These are phyloP conservation scores for Bilobella aurantiaca DNA, from an alignment of 1,140 invertebrate species.

Conservation along the genomic window DNA sequence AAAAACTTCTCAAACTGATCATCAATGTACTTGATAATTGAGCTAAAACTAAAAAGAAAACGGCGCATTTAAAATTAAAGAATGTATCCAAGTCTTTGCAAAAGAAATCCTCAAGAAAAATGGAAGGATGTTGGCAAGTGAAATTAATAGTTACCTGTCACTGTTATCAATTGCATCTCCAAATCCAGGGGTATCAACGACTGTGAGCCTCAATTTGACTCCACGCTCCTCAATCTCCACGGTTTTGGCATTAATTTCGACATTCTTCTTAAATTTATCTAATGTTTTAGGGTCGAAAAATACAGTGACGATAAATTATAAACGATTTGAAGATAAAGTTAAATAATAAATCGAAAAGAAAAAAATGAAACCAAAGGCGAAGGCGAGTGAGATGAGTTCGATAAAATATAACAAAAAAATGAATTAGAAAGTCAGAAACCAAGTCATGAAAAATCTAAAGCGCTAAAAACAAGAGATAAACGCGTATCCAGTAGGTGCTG, in stretches of 20 bases:
- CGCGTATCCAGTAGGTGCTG: too few species aligned
- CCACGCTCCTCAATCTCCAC: slow-evolving; percentile 89
- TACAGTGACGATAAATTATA: background rate
- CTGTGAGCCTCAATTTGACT: slow-evolving; percentile 75
- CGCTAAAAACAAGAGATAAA: too few species aligned
- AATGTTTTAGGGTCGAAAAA: slow-evolving; percentile 5
- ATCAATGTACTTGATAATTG: slow-evolving; percentile 86
- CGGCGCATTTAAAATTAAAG: too few species aligned
- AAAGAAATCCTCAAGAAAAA: too few species aligned
- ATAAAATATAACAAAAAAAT: too few species aligned
- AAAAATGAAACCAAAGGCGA: too few species aligned
- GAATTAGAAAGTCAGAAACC: too few species aligned
- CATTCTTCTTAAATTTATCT: slow-evolving; percentile 82
- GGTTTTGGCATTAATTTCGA: slow-evolving; percentile 79
- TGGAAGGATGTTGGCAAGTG: too few species aligned
- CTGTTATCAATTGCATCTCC: slow-evolving; percentile 98
- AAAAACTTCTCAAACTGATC: slow-evolving; percentile 87
- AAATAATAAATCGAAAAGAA: background rate
- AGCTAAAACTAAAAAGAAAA: slow-evolving; percentile 56
- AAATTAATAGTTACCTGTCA: slow-evolving; percentile 53
- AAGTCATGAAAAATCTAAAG: too few species aligned
- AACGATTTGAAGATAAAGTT: background rate
- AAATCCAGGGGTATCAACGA: slow-evolving; percentile 96
- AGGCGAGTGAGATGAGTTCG: too few species aligned
- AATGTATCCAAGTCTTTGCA: too few species aligned